Conservation (phyloP, 2,888 invertebrate genomes). For the Acrobasis repandana region DNA sequence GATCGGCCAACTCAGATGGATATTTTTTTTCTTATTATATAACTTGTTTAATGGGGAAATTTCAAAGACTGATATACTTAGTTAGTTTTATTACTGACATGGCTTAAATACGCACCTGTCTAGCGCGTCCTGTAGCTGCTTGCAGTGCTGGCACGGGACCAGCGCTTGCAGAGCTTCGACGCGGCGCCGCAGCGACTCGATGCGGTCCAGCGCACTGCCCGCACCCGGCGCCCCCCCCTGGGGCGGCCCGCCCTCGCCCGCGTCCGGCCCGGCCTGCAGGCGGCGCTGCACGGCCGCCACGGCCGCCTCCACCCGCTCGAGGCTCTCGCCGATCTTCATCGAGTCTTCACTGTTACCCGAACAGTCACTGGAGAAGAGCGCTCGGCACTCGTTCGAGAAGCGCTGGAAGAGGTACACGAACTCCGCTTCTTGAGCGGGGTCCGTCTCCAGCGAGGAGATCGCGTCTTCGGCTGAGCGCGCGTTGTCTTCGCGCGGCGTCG, state of each 20-base stretch:
- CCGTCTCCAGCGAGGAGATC: slow-evolving; percentile 75
- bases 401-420: slow-evolving; percentile 86
- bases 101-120: slow-evolving; percentile 61
- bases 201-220: slow-evolving; percentile 52
- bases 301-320: slow-evolving; percentile 76
- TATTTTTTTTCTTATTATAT: too few species aligned
- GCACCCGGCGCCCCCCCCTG: slow-evolving; percentile 27
- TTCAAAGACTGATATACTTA: too few species aligned
- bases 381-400: slow-evolving; percentile 84
- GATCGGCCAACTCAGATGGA: too few species aligned
- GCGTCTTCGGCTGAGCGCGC: slow-evolving; percentile 61
- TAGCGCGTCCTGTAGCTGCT: slow-evolving; percentile 79
- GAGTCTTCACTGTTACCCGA: slow-evolving; percentile 81
- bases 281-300: slow-evolving; percentile 68
- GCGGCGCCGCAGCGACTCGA: slow-evolving; percentile 72
- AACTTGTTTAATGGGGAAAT: too few species aligned
- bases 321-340: slow-evolving; percentile 80
- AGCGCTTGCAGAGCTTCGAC: slow-evolving; percentile 76
- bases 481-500: slow-evolving; percentile 36
- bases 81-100: too few species aligned
- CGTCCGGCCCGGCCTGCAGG: slow-evolving; percentile 44
- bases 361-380: slow-evolving; percentile 82
- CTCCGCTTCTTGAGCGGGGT: slow-evolving; percentile 85
- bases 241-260: slow-evolving; percentile 32
- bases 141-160: slow-evolving; percentile 78